Evolutionary conservation across 1,140 invertebrate genomes (phyloP), one percentile per base, ranked within the genome.

Genomic region (Maconellicoccus hirsutus): DNA sequence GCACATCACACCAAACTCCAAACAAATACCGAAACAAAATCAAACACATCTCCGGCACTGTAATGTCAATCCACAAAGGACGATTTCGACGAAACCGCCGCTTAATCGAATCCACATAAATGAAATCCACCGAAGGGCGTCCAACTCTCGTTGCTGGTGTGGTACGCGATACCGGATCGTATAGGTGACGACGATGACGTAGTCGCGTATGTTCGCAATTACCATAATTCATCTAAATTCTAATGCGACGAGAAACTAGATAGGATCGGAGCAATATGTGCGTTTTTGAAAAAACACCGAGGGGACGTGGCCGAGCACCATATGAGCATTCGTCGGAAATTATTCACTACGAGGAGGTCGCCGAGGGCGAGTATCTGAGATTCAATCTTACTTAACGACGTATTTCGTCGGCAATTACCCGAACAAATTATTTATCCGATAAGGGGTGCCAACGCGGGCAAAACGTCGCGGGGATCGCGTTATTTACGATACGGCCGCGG

Each of bases 341-440:
- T 3, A 3, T 52, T 2, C 10, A 19, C 42, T 16, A 16, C 6
- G 4, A 16, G 42, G 42, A 8, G 42, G n/a, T 19, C 6, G n/a
- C 6, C 16, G 42, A 19, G 4, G 42, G 10, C 6, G n/a, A 3
- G 42, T 19, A 19, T 6, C 42, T 16, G 42, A 52, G 42, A 52
- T 52, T 52, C 42, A 52, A 52, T 52, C 42, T 52, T 52, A 52
- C 16, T 52, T 52, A 66, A 66, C 61, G 61, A 66, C 61, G 61
- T 66, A 66, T 66, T 66, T 66, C 61, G 61, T 66, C 61, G n/a
- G 61, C 61, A 66, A 66, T 66, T 66, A 66, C 61, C 22, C 61
- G 22, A 26, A 66, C 61, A 66, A 66, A 66, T 66, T 66, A 66
- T 66, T 66, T 66, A 66, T 26, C 25, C 25, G 61, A 26, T 66